Conservation (phyloP, 2,113 vertebrate species). For the Erythrocercus mccallii region DNA sequence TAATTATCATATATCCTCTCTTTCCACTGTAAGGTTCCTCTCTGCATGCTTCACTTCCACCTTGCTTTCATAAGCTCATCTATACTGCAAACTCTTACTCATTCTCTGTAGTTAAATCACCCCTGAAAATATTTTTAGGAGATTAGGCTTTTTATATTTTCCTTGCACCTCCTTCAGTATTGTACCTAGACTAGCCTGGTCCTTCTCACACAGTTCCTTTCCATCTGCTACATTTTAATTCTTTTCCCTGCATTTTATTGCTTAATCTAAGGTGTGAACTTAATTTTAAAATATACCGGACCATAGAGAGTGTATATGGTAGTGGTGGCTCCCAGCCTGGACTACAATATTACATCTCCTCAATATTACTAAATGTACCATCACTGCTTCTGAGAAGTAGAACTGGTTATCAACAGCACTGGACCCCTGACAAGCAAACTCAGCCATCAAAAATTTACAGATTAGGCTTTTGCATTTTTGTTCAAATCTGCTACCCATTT, state of each 20-base stretch:
- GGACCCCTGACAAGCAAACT: not conserved
- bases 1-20: not conserved
- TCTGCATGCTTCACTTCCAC: not conserved
- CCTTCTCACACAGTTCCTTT: not conserved
- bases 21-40: not conserved
- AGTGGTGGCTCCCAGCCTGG: not conserved
- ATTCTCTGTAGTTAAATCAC: not conserved
- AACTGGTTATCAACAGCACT: not conserved
- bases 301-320: not conserved
- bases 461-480: not conserved
- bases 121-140: not conserved
- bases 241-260: not conserved
- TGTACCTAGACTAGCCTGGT: not conserved
- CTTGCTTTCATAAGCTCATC: not conserved
- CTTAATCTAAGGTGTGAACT: not conserved
- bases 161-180: constrained; percentile 10
- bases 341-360: not conserved
- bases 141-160: constrained; percentile 33
- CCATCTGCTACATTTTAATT: constrained; percentile 6
- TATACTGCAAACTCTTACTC: not conserved
- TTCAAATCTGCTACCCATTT: not conserved
- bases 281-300: not conserved
- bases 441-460: not conserved
- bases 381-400: not conserved
- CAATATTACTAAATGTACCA: not conserved